Conservation (phyloP, 2,113 vertebrate species). For the Macquaria ambigua region DNA sequence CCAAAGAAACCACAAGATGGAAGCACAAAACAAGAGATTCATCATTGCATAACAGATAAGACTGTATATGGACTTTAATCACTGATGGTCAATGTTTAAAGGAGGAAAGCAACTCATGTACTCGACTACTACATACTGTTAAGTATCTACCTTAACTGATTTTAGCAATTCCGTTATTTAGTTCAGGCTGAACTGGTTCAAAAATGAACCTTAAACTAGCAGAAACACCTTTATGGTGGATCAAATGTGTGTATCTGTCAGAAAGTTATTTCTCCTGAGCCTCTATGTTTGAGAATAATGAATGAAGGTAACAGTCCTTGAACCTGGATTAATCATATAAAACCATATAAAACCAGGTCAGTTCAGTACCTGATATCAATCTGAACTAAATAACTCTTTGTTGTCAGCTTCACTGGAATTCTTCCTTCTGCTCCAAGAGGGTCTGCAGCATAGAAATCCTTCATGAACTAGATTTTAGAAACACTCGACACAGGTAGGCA, state of each 20-base stretch:
- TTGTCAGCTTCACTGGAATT: no score
- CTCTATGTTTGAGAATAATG: no score
- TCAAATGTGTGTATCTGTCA: no score
- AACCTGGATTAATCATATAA: no score
- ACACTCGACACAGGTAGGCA: not conserved
- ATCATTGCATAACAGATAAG: not conserved
- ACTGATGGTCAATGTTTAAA: not conserved
- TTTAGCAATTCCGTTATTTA: not conserved
- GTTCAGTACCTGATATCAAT: not conserved
- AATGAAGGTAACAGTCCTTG: not conserved
- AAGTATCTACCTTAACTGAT: not conserved
- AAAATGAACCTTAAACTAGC: not conserved
- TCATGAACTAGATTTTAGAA: not conserved
- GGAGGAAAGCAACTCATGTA: not conserved
- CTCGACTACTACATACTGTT: not conserved
- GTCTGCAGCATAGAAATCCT: not conserved
- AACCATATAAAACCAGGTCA: not conserved
- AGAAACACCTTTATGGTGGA: not conserved
- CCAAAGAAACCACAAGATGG: constrained; percentile 18
- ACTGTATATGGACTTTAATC: not conserved
- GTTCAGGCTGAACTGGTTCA: not conserved
- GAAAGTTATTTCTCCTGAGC: no score
- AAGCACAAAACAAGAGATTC: not conserved
- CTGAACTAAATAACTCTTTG: not conserved
- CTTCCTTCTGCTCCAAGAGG: not conserved